phyloP scores from a whole-genome alignment of 2,888 invertebrate genomes.

The Lypha dubia region DNA sequence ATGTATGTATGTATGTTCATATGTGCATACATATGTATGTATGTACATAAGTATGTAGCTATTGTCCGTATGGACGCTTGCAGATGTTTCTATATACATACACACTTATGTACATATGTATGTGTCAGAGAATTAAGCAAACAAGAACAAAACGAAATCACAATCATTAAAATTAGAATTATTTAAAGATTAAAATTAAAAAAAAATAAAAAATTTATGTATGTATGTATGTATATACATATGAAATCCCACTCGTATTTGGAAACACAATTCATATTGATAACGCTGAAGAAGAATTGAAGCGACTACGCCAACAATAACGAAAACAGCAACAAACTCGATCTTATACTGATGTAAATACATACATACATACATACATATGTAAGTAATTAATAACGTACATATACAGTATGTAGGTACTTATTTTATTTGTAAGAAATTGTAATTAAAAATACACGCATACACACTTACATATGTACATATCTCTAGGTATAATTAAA shows the following conservation, averaged over 20 bases:
- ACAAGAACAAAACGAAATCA: slow-evolving; percentile 45
- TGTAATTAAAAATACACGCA: too few relatives aligned
- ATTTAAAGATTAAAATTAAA: slow-evolving; percentile 49
- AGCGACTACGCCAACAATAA: slow-evolving; percentile 21
- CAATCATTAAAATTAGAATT: slow-evolving; percentile 50
- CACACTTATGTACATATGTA: too few relatives aligned
- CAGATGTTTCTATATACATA: too few relatives aligned
- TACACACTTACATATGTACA: background rate
- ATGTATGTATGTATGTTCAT: background rate
- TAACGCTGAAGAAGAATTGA: slow-evolving; percentile 50
- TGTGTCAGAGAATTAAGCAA: slow-evolving; percentile 29
- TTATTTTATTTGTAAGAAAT: too few relatives aligned
- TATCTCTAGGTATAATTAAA: too few relatives aligned
- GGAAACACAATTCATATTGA: slow-evolving; percentile 42
- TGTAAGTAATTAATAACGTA: background rate
- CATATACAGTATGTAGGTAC: background rate
- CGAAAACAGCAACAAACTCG: background rate
- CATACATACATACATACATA: background rate
- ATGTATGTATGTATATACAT: background rate
- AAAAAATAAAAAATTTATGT: background rate
- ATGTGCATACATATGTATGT: background rate
- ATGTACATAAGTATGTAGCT: background rate
- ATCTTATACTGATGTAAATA: background rate
- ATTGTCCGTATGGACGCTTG: background rate
- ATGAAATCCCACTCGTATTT: slow-evolving; percentile 30